Conservation (phyloP, 2,113 vertebrate genomes). For the Rhombomys opimus region DNA sequence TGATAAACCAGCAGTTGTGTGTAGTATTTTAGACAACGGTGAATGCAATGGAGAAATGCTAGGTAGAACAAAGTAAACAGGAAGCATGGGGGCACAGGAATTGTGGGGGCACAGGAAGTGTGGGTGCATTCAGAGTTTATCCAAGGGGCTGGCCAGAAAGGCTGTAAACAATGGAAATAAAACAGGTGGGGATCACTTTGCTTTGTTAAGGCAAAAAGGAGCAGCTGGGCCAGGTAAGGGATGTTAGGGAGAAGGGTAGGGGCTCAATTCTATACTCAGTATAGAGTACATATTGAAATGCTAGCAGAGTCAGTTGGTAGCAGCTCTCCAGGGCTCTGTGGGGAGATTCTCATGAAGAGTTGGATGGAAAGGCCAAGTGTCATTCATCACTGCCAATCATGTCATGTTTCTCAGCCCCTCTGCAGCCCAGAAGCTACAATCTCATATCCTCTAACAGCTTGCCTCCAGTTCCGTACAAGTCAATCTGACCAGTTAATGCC, state of each 20-base stretch:
- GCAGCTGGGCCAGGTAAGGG: not conserved
- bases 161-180: not conserved
- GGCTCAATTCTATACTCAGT: not conserved
- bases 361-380: not conserved
- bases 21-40: not conserved
- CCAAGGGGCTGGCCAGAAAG: not conserved
- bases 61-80: not conserved
- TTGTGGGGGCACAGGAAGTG: not conserved
- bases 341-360: not conserved
- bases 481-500: not conserved
- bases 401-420: not conserved
- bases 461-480: not conserved
- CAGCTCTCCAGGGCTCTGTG: not conserved
- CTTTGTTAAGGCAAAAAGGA: too few species aligned
- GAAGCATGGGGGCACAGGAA: not conserved
- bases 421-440: not conserved
- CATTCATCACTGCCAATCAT: not conserved
- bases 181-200: not conserved
- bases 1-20: not conserved
- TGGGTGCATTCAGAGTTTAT: not conserved
- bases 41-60: not conserved
- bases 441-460: not conserved
- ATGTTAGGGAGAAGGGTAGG: too few species aligned
- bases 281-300: not conserved
- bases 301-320: not conserved